Base-by-base conservation (phyloP, 1,140 invertebrate species). In the Melipona quadrifasciata region DNA sequence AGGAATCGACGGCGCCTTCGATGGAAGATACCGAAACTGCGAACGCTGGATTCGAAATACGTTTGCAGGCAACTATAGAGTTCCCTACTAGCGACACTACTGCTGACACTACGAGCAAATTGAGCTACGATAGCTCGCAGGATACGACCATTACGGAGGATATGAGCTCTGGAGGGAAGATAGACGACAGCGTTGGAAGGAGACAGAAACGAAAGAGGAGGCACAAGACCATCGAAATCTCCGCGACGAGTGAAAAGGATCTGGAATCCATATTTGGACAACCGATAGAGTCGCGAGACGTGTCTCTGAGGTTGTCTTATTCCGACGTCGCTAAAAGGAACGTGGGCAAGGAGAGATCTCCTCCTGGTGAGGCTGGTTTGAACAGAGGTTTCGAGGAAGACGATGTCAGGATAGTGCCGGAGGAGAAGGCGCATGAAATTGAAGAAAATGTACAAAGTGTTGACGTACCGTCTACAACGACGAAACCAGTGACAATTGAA, bases 41-140 rank as follows among this genome's bases (percentile, higher is more conserved):
- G 12, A 93, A 94, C 17, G 87, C 90, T 34, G 86, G 89, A 70
- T 93, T 91, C 57, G 93, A 94, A 82, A 93, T 95, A 39, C 92
- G 91, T 53, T 89, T 95, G n/a, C 86, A 92, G 73, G 93, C 94
- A 0, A 95, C 92, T 2, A 91, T 95, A 51, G 92, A 95, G 86
- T 39, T 95, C 53, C 89, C 91, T 0, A 91, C 84, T 51, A 93
- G 91, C 57, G 86, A 90, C 39, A 91, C 91, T 1, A 86, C 91
- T 17, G 85, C 91, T 11, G 91, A 94, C 11, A 55, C 27, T 16
- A 64, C 55, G 4, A 51, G 39, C n/a, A 79, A 89, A 72, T 89
- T 83, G 12, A 84, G 80, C 39, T 47, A 47, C 0, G 88, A 91
- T 34, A 76, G 73, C 16, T 90, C 92, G 34, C 88, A 85, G 61